Conservation (phyloP, 2,888 invertebrate species). For the Tenthredo mesomela region DNA sequence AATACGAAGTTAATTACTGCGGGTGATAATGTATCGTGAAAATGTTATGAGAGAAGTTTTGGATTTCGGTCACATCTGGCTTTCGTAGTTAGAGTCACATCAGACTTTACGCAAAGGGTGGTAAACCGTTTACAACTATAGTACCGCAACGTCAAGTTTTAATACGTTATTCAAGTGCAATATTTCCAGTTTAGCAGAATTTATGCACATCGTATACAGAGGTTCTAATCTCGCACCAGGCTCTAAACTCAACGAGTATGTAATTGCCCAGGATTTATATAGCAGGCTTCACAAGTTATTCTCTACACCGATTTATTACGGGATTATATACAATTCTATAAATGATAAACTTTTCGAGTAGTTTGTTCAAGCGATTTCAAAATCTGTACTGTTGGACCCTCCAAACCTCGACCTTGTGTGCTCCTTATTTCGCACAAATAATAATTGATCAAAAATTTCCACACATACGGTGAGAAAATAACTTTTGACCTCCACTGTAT, state of each 20-base stretch:
- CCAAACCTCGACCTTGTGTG: background rate
- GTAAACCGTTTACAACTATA: background rate
- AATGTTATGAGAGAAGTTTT: background rate
- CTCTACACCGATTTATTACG: background rate
- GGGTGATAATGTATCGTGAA: background rate
- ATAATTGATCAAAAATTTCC: background rate
- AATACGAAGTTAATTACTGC: background rate
- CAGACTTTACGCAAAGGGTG: background rate
- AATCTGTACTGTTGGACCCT: background rate
- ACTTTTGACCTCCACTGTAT: background rate
- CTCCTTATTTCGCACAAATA: background rate
- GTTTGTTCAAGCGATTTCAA: background rate
- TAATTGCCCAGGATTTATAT: background rate
- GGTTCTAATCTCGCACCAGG: background rate
- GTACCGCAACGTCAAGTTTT: slow-evolving; percentile 16
- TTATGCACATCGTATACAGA: slow-evolving; percentile 1
- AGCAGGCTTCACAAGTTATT: background rate
- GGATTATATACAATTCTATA: background rate
- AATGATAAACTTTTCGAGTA: background rate
- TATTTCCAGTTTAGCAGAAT: background rate
- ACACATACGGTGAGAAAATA: background rate
- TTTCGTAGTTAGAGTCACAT: background rate
- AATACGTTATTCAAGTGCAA: slow-evolving; percentile 14
- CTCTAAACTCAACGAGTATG: slow-evolving; percentile 21
- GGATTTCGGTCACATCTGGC: background rate